Conservation (phyloP, 2,888 invertebrate genomes). For the Tinea trinotella region DNA sequence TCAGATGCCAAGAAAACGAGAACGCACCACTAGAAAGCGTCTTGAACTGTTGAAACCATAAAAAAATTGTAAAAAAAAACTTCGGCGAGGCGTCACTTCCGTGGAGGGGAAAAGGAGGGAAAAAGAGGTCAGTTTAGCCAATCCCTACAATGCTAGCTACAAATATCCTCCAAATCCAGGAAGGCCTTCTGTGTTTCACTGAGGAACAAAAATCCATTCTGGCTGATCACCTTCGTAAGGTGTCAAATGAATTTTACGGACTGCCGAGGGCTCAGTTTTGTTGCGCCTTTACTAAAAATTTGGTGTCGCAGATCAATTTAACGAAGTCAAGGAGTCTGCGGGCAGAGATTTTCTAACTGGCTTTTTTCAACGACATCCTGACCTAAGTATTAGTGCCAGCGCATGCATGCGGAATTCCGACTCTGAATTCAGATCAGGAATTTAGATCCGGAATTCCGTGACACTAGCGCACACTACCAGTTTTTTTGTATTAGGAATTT, state of each 20-base stretch:
- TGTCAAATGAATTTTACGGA: constrained; percentile 27
- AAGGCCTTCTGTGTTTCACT: constrained; percentile 24
- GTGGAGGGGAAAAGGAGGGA: too few relatives aligned
- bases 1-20: constrained; percentile 21
- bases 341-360: constrained; percentile 25
- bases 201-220: constrained; percentile 25
- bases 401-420: too few relatives aligned
- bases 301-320: constrained; percentile 25
- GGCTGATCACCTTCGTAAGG: constrained; percentile 25
- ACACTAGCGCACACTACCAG: too few relatives aligned
- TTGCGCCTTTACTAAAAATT: constrained; percentile 24
- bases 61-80: too few relatives aligned
- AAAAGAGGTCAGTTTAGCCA: too few relatives aligned
- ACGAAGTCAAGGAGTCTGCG: constrained; percentile 24
- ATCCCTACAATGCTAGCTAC: constrained; percentile 24
- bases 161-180: constrained; percentile 25
- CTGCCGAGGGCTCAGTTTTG: constrained; percentile 26
- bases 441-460: too few relatives aligned
- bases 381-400: constrained; percentile 27
- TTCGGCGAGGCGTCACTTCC: too few relatives aligned
- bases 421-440: too few relatives aligned
- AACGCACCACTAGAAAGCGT: too few relatives aligned
- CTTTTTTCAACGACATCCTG: constrained; percentile 27
- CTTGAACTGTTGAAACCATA: too few relatives aligned
- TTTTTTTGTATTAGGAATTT: too few relatives aligned